phyloP scores from a whole-genome alignment of 2,797 vertebrate genomes.

The Paratrypauchen microcephalus region DNA sequence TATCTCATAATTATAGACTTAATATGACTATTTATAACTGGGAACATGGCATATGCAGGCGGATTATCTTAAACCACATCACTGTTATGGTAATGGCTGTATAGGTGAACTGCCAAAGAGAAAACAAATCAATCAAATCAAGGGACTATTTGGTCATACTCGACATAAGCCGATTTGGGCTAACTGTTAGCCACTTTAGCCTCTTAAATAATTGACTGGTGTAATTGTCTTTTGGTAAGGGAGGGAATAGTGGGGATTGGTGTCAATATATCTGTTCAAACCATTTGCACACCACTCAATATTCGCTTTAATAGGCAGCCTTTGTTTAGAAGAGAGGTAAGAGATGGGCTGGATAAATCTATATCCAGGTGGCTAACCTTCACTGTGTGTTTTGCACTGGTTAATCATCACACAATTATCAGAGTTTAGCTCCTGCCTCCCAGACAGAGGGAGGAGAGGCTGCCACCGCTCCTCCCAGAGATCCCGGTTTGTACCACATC shows the following conservation, averaged over 20 bases:
- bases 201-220: slow-evolving; percentile 15
- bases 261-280: slow-evolving; percentile 78
- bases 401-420: slow-evolving; percentile 64
- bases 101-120: slow-evolving; percentile 14
- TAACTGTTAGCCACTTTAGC: slow-evolving; percentile 9
- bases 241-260: slow-evolving; percentile 37
- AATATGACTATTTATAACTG: slow-evolving; percentile 6
- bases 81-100: slow-evolving; percentile 11
- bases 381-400: slow-evolving; percentile 66
- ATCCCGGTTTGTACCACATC: slow-evolving; percentile 41
- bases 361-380: slow-evolving; percentile 69
- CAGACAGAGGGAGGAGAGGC: slow-evolving; percentile 37
- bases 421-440: slow-evolving; percentile 53
- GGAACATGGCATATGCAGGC: not conserved
- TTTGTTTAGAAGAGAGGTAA: slow-evolving; percentile 66
- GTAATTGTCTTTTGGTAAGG: slow-evolving; percentile 19
- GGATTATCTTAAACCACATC: not conserved
- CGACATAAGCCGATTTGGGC: slow-evolving; percentile 12
- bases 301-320: slow-evolving; percentile 69
- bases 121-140: slow-evolving; percentile 14
- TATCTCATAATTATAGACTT: slow-evolving; percentile 14
- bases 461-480: slow-evolving; percentile 52
- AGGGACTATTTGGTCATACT: slow-evolving; percentile 14
- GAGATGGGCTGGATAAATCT: slow-evolving; percentile 71
- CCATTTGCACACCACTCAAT: slow-evolving; percentile 70